Evolutionary conservation across 2,113 vertebrate species (phyloP).

Genomic region (Cyrtonyx montezumae): DNA sequence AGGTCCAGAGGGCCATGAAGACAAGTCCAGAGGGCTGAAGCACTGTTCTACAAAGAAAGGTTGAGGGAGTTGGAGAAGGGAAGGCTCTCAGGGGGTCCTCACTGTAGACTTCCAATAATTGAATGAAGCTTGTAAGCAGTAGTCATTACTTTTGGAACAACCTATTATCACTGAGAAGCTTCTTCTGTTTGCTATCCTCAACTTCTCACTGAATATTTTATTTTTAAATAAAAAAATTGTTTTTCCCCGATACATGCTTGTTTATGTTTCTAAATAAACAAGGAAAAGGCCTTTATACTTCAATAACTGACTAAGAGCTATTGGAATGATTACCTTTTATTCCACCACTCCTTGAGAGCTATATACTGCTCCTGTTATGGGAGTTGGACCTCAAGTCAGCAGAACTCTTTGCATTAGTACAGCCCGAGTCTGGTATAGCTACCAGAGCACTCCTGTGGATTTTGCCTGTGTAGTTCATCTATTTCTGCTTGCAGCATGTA

Average conservation of each 20-base stretch:
- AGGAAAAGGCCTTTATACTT: background rate
- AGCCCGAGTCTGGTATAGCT: background rate
- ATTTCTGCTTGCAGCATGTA: rapidly evolving
- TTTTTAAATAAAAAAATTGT: background rate
- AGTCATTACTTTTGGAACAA: background rate
- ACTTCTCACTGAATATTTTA: background rate
- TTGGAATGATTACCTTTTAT: background rate
- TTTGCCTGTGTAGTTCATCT: background rate
- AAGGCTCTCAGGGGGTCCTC: no score
- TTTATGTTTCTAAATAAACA: background rate
- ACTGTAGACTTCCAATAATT: no score
- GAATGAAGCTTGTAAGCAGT: no score
- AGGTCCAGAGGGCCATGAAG: no score
- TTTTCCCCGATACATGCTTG: background rate
- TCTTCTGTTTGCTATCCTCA: background rate
- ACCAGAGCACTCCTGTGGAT: background rate
- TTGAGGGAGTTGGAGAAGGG: no score
- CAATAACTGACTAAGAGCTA: background rate
- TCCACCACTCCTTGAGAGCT: background rate
- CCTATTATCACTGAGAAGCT: background rate
- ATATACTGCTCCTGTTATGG: rapidly evolving
- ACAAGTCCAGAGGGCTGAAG: no score
- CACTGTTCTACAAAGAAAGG: no score
- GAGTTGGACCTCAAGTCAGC: background rate
- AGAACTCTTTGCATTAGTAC: background rate